Conservation (phyloP, 2,888 invertebrate species). For the Colletes collaris region DNA sequence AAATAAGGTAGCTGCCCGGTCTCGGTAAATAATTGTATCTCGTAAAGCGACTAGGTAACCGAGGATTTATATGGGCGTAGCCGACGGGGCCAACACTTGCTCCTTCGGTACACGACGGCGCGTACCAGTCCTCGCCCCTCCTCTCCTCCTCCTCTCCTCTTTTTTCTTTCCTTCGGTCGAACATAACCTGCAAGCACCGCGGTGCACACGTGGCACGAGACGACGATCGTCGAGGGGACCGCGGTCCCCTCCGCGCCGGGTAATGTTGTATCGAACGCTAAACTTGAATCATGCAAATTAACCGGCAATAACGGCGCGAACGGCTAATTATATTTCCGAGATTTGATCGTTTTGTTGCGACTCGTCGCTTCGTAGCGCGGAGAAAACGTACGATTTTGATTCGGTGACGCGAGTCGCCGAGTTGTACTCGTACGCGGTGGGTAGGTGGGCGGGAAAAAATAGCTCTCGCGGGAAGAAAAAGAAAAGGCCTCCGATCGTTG, state of each 20-base stretch:
- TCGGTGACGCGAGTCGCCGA: conserved; percentile 53
- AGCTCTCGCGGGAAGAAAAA: conserved; percentile 41
- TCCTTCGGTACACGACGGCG: conserved; percentile 67
- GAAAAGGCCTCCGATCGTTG: conserved; percentile 52
- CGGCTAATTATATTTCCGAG: conserved; percentile 44
- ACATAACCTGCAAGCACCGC: conserved; percentile 55
- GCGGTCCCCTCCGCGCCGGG: conserved; percentile 12
- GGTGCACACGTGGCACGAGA: conserved; percentile 63
- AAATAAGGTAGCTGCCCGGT: conserved; percentile 74
- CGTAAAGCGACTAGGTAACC: conserved; percentile 76
- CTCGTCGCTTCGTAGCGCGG: conserved; percentile 4
- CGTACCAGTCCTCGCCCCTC: conserved; percentile 50
- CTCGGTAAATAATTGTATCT: conserved; percentile 77
- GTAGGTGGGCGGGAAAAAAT: conserved; percentile 38
- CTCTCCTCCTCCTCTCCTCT: conserved; percentile 29
- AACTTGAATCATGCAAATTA: conserved; percentile 60
- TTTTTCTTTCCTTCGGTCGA: conserved; percentile 49
- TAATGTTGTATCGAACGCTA: conserved; percentile 52
- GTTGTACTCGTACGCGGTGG: conserved; percentile 49
- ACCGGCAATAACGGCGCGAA: conserved; percentile 40
- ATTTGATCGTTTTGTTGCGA: conserved; percentile 37
- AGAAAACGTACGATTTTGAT: conserved; percentile 8
- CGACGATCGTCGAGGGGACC: conserved; percentile 41
- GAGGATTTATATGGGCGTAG: conserved; percentile 79
- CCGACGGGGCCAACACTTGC: conserved; percentile 76